phyloP scores from a whole-genome alignment of 2,888 invertebrate genomes.

The Acleris literana region DNA sequence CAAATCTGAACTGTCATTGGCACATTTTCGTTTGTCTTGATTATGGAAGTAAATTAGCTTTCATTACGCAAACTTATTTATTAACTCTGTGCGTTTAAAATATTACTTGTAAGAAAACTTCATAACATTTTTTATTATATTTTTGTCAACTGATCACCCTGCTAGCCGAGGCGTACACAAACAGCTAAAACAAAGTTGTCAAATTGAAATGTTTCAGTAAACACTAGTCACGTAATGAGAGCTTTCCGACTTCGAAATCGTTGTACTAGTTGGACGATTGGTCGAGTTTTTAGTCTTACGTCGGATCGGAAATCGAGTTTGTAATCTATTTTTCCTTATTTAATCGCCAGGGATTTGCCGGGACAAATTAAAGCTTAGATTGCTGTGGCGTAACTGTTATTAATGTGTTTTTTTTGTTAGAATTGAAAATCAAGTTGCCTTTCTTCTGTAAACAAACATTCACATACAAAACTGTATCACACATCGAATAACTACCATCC shows the following conservation, averaged over 20 bases:
- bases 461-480: no score
- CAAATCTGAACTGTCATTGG: no score
- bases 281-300: slow-evolving; percentile 21
- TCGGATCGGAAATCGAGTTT: slow-evolving; percentile 28
- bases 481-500: no score
- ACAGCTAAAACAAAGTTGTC: slow-evolving; percentile 67
- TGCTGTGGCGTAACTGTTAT: slow-evolving; percentile 29
- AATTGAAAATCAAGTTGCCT: slow-evolving; percentile 13
- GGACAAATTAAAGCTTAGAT: slow-evolving; percentile 35
- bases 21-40: no score
- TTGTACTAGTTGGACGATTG: slow-evolving; percentile 11
- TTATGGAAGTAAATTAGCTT: no score
- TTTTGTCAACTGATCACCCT: neutral
- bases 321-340: slow-evolving; percentile 36
- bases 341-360: slow-evolving; percentile 26
- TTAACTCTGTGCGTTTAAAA: no score
- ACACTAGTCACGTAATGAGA: slow-evolving; percentile 69
- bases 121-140: neutral
- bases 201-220: slow-evolving; percentile 73
- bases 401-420: slow-evolving; percentile 26
- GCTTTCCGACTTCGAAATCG: slow-evolving; percentile 50
- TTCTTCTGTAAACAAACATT: neutral
- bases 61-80: no score
- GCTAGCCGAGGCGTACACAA: slow-evolving; percentile 50
- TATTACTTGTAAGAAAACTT: no score